phyloP scores from a whole-genome alignment of 30 jellyfish, hydroid and myxozoan genomes.

The Nemopilema nomurai region DNA sequence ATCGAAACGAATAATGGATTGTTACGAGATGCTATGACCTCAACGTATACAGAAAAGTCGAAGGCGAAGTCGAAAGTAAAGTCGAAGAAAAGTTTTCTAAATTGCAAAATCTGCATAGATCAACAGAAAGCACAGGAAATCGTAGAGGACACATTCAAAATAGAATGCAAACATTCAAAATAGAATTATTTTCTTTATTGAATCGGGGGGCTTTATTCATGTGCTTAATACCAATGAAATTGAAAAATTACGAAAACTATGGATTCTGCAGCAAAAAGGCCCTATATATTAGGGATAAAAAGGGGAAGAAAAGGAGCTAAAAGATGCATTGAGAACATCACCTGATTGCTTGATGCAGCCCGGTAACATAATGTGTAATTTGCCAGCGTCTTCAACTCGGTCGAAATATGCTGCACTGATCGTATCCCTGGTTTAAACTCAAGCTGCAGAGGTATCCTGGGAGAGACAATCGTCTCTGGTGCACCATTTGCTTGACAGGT shows the following conservation, averaged over 20 bases:
- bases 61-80: too few species aligned
- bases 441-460: conserved; percentile 26
- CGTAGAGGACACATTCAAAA: too few species aligned
- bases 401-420: background rate
- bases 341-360: conserved; percentile 55
- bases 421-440: conserved; percentile 7
- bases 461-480: background rate
- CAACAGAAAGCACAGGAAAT: background rate
- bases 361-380: conserved; percentile 54
- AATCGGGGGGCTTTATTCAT: too few species aligned
- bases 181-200: too few species aligned
- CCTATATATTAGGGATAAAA: too few species aligned
- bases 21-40: background rate
- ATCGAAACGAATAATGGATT: background rate
- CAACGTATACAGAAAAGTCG: background rate
- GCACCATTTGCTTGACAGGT: background rate
- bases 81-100: too few species aligned
- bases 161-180: too few species aligned
- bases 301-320: background rate
- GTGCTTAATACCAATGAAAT: too few species aligned
- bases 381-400: conserved; percentile 51
- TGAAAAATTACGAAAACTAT: too few species aligned
- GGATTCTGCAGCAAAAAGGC: too few species aligned
- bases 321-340: background rate
- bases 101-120: background rate